Evolutionary conservation across 2,113 vertebrate species (phyloP), one percentile per base, ranked within the genome.

Genomic region (Alouatta palliata): DNA sequence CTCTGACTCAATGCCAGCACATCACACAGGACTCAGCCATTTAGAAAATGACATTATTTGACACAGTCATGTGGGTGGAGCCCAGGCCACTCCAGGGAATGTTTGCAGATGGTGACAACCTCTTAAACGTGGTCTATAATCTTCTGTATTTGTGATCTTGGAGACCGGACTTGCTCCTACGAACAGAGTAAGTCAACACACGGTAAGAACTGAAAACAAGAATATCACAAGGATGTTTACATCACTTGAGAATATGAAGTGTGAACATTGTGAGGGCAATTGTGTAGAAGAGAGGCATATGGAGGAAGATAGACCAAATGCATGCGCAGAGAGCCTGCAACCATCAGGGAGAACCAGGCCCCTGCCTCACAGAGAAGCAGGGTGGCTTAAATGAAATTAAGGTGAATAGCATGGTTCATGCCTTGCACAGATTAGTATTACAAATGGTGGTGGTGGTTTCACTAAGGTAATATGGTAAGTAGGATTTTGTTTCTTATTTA

Each of bases 401-500:
- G 25, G 43, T 1, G 7, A 45, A 20, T 1, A 13, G 70, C 10
- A 4, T 0, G 37, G 61, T 1, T 54, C 27, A 4, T 35, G 21
- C 91, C 70, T 77, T 6, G 79, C 80, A 25, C 64, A 6, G 70
- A 32, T 30, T 12, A 76, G 6, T 6, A 17, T 61, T 12, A 30
- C 2, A 13, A 45, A 47, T 0, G n/a, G 61, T 12, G 35, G 12
- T n/a, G 45, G 19, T 5, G 13, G 35, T 8, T 64, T 49, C 49
- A 16, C 27, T 2, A 12, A 87, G 49, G n/a, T 45, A 27, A 17
- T 64, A 12, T 27, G 40, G 21, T 4, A 52, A 64, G 6, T 2
- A 58, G 35, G 49, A 30, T 71, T 90, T 88, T 68, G 84, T 52
- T 61, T 35, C 64, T 77, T 71, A 77, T 86, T 92, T 93, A 35